Evolutionary conservation across 2,888 invertebrate genomes (phyloP).

Genomic region (Drosophila seclusa): DNA sequence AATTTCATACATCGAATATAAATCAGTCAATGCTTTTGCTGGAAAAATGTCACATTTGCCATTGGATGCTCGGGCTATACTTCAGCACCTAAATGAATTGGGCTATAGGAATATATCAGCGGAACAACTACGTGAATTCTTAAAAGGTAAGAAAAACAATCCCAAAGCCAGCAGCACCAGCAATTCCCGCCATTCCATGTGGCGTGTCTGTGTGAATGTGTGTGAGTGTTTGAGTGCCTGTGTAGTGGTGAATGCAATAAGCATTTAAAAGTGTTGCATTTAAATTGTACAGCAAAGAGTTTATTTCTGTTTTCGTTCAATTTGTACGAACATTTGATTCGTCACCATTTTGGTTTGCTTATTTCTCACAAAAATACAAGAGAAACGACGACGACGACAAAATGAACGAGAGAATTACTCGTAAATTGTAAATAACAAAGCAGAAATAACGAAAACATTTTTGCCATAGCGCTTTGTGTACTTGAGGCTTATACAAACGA

Average conservation of each 20-base stretch:
- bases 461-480: slow-evolving; percentile 45
- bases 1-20: slow-evolving; percentile 16
- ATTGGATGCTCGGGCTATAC: slow-evolving; percentile 90
- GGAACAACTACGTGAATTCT: slow-evolving; percentile 91
- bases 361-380: slow-evolving; percentile 31
- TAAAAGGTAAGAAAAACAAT: slow-evolving; percentile 87
- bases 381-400: slow-evolving; percentile 34
- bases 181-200: slow-evolving; percentile 64
- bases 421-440: slow-evolving; percentile 74
- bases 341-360: slow-evolving; percentile 62
- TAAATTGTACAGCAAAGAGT: slow-evolving; percentile 30
- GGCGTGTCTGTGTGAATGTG: slow-evolving; percentile 19
- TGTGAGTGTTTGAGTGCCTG: slow-evolving; percentile 18
- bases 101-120: slow-evolving; percentile 91
- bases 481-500: slow-evolving; percentile 37
- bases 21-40: slow-evolving; percentile 55
- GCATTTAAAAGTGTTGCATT: slow-evolving; percentile 43
- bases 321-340: slow-evolving; percentile 56
- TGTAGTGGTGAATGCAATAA: slow-evolving; percentile 40
- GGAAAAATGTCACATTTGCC: slow-evolving; percentile 84
- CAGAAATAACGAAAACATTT: slow-evolving; percentile 52
- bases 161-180: slow-evolving; percentile 11
- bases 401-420: slow-evolving; percentile 77
- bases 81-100: slow-evolving; percentile 90
- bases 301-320: slow-evolving; percentile 52